These are phyloP conservation scores for Sardinella longiceps DNA, from an alignment of 2,797 vertebrate genomes.

Conservation along the genomic window DNA sequence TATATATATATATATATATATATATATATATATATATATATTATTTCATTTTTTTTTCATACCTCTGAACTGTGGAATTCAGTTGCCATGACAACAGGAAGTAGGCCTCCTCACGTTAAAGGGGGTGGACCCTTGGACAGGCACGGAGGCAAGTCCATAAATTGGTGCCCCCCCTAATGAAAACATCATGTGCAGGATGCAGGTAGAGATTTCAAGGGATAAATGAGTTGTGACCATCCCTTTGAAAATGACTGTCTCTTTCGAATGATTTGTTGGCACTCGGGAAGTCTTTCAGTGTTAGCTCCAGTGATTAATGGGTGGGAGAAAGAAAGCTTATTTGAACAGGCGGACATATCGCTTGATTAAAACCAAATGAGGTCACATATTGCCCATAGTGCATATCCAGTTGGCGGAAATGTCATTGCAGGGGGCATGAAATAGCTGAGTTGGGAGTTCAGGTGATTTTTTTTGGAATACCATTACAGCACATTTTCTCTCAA, in stretches of 20 bases:
- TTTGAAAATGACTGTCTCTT: constrained; percentile 77
- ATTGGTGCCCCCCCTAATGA: constrained; percentile 80
- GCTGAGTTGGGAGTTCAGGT: constrained; percentile 8
- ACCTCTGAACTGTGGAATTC: constrained; percentile 80
- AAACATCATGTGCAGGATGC: constrained; percentile 80
- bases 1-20: not conserved
- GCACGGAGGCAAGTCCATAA: constrained; percentile 73
- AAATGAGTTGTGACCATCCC: constrained; percentile 79
- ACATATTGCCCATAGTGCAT: constrained; percentile 3
- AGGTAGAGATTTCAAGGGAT: constrained; percentile 80
- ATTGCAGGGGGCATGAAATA: constrained; percentile 20
- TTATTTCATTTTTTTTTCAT: constrained; percentile 56
- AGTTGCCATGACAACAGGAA: constrained; percentile 83
- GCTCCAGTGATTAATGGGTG: constrained; percentile 68
- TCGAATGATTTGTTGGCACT: constrained; percentile 66
- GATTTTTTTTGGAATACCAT: constrained; percentile 3
- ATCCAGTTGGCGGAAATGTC: constrained; percentile 12
- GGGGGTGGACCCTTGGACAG: constrained; percentile 54
- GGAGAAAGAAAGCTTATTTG: constrained; percentile 45
- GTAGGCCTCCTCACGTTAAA: constrained; percentile 66
- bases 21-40: not conserved
- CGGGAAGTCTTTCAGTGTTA: constrained; percentile 62
- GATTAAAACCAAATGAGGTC: constrained; percentile 79
- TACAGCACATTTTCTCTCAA: not conserved
- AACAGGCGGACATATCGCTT: constrained; percentile 54